Base-by-base conservation (phyloP, 2,888 invertebrate genomes). In the Caenorhabditis drosophilae region DNA sequence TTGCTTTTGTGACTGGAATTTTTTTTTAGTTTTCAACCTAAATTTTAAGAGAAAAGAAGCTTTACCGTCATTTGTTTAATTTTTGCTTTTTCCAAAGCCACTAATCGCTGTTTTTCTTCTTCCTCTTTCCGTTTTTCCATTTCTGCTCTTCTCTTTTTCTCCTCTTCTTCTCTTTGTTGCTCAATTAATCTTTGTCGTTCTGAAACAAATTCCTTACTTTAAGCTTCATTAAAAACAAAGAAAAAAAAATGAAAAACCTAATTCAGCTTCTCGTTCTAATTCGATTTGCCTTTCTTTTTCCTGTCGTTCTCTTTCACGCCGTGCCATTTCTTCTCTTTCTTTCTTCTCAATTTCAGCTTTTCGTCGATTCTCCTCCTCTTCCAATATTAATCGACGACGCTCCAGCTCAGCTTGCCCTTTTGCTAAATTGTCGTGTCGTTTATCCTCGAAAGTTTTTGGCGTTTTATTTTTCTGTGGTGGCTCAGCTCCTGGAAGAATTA, bases 361-460 rank as follows among this genome's bases (percentile, higher is more conserved):
- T 35, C 76, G 60, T n/a, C 80, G 66, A 31, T 78, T 69, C 41
- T 80, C 79, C 67, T 88, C 84, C 93, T 95, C 94, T 52, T 92
- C 88, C n/a, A 97, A 86, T 45, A 92, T 88, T 77, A 92, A 91
- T 26, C 97, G 87, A 41, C 97, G 86, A 31, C 93, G 86, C 83
- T 99, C 97, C 58, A 98, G 85, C 85, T 97, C 97, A 0, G 95
- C 96, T 84, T 98, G 96, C 0, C 98, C 98, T 73, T 95, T 91
- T 71, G 95, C 96, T 86, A 93, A 93, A 86, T 99, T 98, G 86
- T 97, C 95, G 83, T 93, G 90, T 2, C 98, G 88, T 81, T 93
- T 92, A 84, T 99, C 98, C 84, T 99, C 97, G 85, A 96, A 82
- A 4, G 78, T 79, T 53, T 55, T 74, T 22, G 76, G 70, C 6